Evolutionary conservation across 2,113 vertebrate genomes (phyloP), one percentile per base, ranked within the genome.

Genomic region (Festucalex cinctus): DNA sequence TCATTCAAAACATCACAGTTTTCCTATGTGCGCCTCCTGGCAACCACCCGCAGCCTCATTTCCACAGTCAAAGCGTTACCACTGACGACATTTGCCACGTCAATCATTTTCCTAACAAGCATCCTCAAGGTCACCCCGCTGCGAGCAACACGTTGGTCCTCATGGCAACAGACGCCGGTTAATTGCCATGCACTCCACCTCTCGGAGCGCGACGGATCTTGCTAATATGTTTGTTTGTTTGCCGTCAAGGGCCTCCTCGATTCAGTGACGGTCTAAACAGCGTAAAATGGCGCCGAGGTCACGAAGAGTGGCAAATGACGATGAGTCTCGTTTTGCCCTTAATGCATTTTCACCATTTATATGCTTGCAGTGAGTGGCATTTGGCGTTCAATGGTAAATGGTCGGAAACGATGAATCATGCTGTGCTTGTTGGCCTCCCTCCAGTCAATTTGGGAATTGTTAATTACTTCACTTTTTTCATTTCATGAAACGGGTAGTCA

Each of bases 191-290:
- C 66, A n/a, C 76, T 75, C 70, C 66, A 17, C 22, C 75, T 75
- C 77, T 76, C 68, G 5, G 77, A 82, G 82, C 76, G 72, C 58
- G 61, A 70, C 75, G 16, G 84, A 87, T 88, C 78, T 44, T 71
- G 75, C 86, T 84, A 81, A 84, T 83, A 77, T 83, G 84, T 89
- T 87, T 87, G 88, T 87, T 78, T 85, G 81, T 81, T 22, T 70
- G 70, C 53, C 53, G 65, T 66, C 12, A 66, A 85, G 77, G 67
- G 77, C 77, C 80, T 78, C 69, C 69, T 80, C 68, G 56, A 73
- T 74, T 76, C 69, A 2, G 44, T 22, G 79, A 44, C 68, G 66
- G 51, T 51, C 78, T 75, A 66, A 60, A n/a, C 49, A 28, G 72
- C 63, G 71, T 73, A 54, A 62, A 85, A 81, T 76, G 22, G 17